Conservation (phyloP, 1,140 invertebrate species). For the Metopolophium dirhodum region DNA sequence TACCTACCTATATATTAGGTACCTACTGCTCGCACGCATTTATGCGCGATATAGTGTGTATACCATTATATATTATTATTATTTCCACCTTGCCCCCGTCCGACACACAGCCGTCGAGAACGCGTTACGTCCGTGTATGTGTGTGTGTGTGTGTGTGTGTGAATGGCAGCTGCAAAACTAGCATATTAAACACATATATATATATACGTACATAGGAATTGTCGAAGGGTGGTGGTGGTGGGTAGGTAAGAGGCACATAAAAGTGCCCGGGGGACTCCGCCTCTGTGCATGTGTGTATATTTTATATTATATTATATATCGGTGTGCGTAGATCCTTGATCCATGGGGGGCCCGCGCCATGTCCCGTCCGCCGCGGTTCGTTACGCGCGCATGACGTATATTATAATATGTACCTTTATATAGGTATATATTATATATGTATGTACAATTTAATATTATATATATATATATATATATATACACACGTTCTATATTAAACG, state of each 20-base stretch:
- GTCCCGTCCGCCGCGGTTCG: not conserved
- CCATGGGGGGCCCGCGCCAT: not conserved
- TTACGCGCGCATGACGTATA: not conserved
- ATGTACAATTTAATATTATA: not conserved
- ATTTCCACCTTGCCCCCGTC: constrained; percentile 27
- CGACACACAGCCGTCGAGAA: constrained; percentile 16
- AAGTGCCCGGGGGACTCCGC: constrained; percentile 5
- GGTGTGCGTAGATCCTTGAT: constrained; percentile 6
- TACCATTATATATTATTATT: not conserved
- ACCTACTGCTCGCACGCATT: not conserved
- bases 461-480: not conserved
- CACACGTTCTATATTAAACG: not conserved
- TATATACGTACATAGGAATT: not conserved
- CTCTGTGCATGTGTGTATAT: not conserved
- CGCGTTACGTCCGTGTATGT: not conserved
- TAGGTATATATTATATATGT: too few relatives aligned
- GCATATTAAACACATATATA: not conserved
- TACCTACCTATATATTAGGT: not conserved
- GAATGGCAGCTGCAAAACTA: constrained; percentile 42
- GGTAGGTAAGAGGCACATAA: not conserved
- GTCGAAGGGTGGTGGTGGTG: not conserved
- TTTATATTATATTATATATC: not conserved
- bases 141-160: not conserved
- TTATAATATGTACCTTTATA: not conserved
- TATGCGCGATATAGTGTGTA: not conserved